A percentile compares a stretch with the other conserved stretches of the same genome.
Evolutionary conservation across 2,113 vertebrate genomes (phyloP).

Genomic region (Zosterops hypoxanthus): DNA sequence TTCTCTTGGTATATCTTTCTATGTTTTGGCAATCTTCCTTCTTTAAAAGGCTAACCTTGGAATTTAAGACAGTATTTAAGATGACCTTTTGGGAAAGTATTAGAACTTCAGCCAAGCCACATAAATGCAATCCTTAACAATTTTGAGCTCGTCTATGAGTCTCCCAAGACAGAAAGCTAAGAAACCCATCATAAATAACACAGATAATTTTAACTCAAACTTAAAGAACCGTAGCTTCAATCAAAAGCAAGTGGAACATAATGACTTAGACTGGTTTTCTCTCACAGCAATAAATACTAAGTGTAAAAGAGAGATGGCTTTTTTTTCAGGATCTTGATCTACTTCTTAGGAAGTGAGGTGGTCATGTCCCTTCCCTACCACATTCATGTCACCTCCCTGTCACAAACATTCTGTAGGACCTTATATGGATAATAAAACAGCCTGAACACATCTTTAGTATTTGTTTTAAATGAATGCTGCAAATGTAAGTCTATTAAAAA

Average conservation of each 20-base stretch:
- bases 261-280: neutral
- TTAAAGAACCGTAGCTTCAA: neutral
- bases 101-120: neutral
- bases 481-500: neutral
- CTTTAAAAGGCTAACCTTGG: neutral
- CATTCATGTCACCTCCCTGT: neutral
- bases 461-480: neutral
- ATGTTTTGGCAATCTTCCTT: neutral
- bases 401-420: neutral
- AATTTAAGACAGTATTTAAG: neutral
- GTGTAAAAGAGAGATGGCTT: neutral
- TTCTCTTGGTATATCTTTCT: neutral
- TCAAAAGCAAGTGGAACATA: neutral
- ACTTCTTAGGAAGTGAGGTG: neutral
- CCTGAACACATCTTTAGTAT: neutral
- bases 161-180: neutral
- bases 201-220: neutral
- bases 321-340: neutral
- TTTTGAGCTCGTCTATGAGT: neutral
- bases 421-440: neutral
- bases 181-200: neutral
- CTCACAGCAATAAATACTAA: neutral
- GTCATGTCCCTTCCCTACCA: neutral
- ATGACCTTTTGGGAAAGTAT: neutral
- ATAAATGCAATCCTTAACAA: neutral